These are phyloP conservation scores for Cyanoliseus patagonus DNA, from an alignment of 2,113 vertebrate species.

Conservation along the genomic window DNA sequence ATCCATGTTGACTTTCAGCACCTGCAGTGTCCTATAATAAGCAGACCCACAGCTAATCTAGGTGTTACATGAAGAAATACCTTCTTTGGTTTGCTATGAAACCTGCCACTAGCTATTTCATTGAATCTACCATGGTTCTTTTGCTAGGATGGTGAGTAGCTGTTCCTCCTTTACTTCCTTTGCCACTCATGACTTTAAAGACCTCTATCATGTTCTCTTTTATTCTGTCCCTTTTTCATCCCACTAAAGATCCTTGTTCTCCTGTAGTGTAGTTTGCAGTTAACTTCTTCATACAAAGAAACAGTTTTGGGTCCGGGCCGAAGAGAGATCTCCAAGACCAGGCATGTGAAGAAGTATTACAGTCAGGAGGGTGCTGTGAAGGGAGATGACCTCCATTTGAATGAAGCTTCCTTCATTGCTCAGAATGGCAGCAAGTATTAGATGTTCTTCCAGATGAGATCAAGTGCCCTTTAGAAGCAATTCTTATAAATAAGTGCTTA, in stretches of 20 bases:
- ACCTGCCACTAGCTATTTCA: not conserved
- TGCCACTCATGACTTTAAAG: not conserved
- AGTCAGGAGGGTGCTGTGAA: not conserved
- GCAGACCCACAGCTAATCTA: not conserved
- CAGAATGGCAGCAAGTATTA: not conserved
- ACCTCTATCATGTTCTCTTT: not conserved
- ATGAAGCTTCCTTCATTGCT: not conserved
- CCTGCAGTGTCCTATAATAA: rapidly evolving
- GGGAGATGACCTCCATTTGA: not conserved
- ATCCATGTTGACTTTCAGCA: not conserved
- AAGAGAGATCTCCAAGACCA: not conserved
- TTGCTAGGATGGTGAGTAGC: not conserved
- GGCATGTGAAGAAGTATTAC: not conserved
- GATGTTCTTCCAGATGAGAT: not conserved
- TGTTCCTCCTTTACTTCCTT: not conserved
- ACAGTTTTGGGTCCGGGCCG: not conserved
- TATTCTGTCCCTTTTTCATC: not conserved
- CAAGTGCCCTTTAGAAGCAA: not conserved
- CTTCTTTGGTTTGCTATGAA: not conserved
- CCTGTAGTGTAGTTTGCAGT: not conserved
- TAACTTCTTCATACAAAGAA: not conserved
- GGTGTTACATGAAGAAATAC: not conserved
- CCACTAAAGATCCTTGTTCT: not conserved
- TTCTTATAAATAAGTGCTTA: not conserved
- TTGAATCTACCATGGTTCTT: not conserved